These are phyloP conservation scores for Eidolon dupreanum DNA, from an alignment of 2,797 vertebrate genomes.

Conservation along the genomic window DNA sequence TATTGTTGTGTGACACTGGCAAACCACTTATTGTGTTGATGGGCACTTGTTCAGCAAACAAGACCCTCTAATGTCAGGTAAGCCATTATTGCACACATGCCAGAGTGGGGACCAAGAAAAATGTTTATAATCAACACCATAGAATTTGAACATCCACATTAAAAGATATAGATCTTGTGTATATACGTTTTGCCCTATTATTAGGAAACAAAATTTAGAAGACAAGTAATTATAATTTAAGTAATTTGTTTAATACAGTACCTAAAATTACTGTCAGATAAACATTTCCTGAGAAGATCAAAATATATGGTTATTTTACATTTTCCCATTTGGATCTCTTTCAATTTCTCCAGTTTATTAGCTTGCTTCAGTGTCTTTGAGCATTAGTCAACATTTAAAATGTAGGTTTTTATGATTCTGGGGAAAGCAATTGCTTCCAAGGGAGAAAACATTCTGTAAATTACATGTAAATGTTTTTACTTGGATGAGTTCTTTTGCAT, in stretches of 20 bases:
- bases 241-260: conserved; percentile 70
- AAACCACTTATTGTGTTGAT: neutral
- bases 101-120: conserved; percentile 17
- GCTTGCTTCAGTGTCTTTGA: conserved; percentile 78
- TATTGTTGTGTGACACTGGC: neutral
- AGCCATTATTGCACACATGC: neutral
- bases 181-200: neutral
- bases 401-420: conserved; percentile 78
- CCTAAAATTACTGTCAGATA: conserved; percentile 71
- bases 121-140: neutral
- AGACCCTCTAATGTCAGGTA: neutral
- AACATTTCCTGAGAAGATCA: conserved; percentile 73
- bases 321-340: conserved; percentile 76
- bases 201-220: conserved; percentile 47
- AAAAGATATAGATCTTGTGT: neutral
- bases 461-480: conserved; percentile 83
- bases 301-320: conserved; percentile 73
- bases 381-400: conserved; percentile 81
- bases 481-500: conserved; percentile 79
- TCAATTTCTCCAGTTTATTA: conserved; percentile 79
- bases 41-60: neutral
- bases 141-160: neutral
- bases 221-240: conserved; percentile 65
- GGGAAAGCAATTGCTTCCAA: conserved; percentile 78
- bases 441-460: conserved; percentile 82